Evolutionary conservation across 2,888 invertebrate species (phyloP), one percentile per base, ranked within the genome.

Genomic region (Tipula confusa): DNA sequence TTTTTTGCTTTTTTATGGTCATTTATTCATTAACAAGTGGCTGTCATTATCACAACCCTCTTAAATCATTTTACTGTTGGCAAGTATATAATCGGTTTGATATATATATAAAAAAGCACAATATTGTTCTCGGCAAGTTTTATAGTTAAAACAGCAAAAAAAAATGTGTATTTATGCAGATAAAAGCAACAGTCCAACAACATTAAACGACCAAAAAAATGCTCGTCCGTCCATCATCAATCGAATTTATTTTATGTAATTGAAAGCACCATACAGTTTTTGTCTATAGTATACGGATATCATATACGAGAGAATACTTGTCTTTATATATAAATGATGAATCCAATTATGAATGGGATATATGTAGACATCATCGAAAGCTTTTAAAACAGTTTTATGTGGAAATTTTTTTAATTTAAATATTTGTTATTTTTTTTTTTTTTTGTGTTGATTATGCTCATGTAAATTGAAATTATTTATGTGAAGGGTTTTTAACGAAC

Each of bases 41-140:
- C 64, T 64, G 64, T 64, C 64, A 64, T 64, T 64, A 64, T 11
- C 64, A 64, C 18, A 64, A 64, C 64, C 64, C 64, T 64, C 64
- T 64, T 64, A 64, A 64, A 24, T 64, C 24, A 64, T 64, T 18
- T 24, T 9, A 64, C 18, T 64, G 64, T 24, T 9, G 13, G n/a
- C 3, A 9, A 24, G 64, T 9, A 64, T 64, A 64, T 64, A 43
- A 43, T 43, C 43, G 43, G 43, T 15, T 43, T 43, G 9, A 15
- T 43, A 43, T 64, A 24, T 24, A 64, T 18, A 64, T 24, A 64
- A 9, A 64, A 64, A 64, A 64, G 64, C 64, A 64, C 64, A 43
- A 15, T 15, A 64, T 64, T 64, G 9, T 24, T 24, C 38, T 9
- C 64, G n/a, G 64, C 18, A n/a, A n/a, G n/a, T n/a, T n/a, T n/a